These are phyloP conservation scores for Lamprologus tigripictilis DNA, from an alignment of 2,113 vertebrate genomes.

Conservation along the genomic window DNA sequence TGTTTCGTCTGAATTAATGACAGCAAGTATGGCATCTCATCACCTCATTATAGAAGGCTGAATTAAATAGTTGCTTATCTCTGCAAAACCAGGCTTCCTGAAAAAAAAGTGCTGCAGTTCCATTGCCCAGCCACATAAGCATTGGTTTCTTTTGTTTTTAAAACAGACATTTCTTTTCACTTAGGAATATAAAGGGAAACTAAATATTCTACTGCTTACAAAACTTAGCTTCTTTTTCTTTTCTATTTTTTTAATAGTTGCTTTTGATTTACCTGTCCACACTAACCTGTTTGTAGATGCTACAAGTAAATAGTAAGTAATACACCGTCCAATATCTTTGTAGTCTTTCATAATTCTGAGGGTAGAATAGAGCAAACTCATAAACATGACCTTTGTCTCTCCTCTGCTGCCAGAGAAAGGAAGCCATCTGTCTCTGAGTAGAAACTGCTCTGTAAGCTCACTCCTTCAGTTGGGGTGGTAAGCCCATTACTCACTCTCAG, in stretches of 20 bases:
- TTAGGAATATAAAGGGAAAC: not conserved
- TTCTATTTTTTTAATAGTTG: not conserved
- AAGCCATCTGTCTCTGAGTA: constrained; percentile 30
- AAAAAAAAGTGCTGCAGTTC: not conserved
- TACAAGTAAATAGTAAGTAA: not conserved
- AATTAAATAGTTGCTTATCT: constrained; percentile 30
- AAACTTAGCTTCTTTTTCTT: not conserved
- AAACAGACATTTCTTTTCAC: not conserved
- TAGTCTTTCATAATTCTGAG: not conserved
- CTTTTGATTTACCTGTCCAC: not conserved
- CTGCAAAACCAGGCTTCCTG: constrained; percentile 5
- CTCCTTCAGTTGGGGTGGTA: not conserved
- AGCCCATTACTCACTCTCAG: not conserved
- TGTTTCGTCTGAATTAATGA: constrained; percentile 33
- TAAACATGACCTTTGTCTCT: constrained; percentile 41
- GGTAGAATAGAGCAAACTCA: not conserved
- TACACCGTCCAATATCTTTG: not conserved
- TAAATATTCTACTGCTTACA: not conserved
- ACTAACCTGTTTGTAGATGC: not conserved
- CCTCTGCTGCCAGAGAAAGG: constrained; percentile 24
- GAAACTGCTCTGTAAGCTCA: constrained; percentile 12
- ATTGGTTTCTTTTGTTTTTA: not conserved
- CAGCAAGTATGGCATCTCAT: constrained; percentile 15
- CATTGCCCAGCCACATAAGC: not conserved
- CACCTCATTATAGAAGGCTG: constrained; percentile 9